phyloP scores from a whole-genome alignment of 2,113 vertebrate genomes.

The Cromileptes altivelis region DNA sequence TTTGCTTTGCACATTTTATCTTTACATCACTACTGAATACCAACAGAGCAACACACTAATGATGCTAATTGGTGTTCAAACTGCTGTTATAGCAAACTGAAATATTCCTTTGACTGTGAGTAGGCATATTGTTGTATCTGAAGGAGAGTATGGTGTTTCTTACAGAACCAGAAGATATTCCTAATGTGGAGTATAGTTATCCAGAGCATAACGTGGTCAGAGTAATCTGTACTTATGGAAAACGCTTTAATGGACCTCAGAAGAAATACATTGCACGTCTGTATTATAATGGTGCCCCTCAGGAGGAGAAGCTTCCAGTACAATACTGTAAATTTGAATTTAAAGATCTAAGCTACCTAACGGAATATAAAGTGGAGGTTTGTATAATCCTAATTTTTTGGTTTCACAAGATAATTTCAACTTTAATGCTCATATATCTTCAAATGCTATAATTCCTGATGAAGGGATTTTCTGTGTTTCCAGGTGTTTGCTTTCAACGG shows the following conservation, averaged over 20 bases:
- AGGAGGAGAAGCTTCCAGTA: fast-evolving
- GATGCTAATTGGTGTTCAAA: background rate
- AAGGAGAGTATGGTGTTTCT: background rate
- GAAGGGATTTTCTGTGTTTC: background rate
- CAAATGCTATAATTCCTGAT: background rate
- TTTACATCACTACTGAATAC: too few relatives aligned
- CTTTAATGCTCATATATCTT: background rate
- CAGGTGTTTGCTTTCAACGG: constrained; percentile 51
- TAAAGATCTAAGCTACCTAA: constrained; percentile 79
- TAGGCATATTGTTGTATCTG: background rate
- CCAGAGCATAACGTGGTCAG: constrained; percentile 68
- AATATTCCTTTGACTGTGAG: background rate
- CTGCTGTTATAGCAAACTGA: background rate
- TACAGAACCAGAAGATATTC: fast-evolving
- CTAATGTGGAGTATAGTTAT: fast-evolving
- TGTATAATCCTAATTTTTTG: background rate
- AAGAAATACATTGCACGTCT: fast-evolving
- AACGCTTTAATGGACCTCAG: fast-evolving
- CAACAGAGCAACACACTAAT: background rate
- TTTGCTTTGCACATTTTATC: too few relatives aligned
- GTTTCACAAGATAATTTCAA: background rate
- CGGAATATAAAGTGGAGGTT: constrained; percentile 78
- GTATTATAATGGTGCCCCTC: fast-evolving
- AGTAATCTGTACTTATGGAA: fast-evolving
- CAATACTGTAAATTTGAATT: background rate